phyloP scores from a whole-genome alignment of 2,888 invertebrate species.

The Flexamia atlantica region DNA sequence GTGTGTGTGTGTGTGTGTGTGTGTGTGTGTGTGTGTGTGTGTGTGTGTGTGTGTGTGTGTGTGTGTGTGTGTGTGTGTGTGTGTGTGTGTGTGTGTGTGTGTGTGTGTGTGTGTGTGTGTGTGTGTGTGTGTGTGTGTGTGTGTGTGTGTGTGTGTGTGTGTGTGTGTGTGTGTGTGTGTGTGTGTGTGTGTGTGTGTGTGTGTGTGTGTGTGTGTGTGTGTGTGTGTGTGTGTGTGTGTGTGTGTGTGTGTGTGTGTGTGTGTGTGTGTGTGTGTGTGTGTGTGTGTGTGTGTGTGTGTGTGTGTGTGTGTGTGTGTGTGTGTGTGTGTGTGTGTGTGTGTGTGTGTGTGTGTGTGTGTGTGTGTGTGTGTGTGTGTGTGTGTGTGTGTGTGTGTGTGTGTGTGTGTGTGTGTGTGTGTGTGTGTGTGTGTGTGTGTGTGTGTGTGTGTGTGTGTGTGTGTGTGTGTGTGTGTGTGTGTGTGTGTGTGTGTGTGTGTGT shows the following conservation, averaged over 20 bases:
- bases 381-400: conserved; percentile 54
- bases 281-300: conserved; percentile 54
- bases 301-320: conserved; percentile 54
- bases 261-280: conserved; percentile 54
- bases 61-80: conserved; percentile 47
- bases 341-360: conserved; percentile 54
- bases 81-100: conserved; percentile 47
- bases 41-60: conserved; percentile 47
- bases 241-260: conserved; percentile 54
- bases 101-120: conserved; percentile 43
- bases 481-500: conserved; percentile 54
- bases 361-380: conserved; percentile 54
- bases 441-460: conserved; percentile 53
- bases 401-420: conserved; percentile 55
- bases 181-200: conserved; percentile 50
- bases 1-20: conserved; percentile 55
- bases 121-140: conserved; percentile 45
- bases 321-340: conserved; percentile 53
- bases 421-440: conserved; percentile 54
- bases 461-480: conserved; percentile 54
- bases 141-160: conserved; percentile 49
- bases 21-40: conserved; percentile 52
- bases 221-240: conserved; percentile 54
- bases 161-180: conserved; percentile 53
- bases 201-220: conserved; percentile 54